Evolutionary conservation across 2,113 vertebrate species (phyloP), one percentile per base, ranked within the genome.

Genomic region (Perca flavescens): DNA sequence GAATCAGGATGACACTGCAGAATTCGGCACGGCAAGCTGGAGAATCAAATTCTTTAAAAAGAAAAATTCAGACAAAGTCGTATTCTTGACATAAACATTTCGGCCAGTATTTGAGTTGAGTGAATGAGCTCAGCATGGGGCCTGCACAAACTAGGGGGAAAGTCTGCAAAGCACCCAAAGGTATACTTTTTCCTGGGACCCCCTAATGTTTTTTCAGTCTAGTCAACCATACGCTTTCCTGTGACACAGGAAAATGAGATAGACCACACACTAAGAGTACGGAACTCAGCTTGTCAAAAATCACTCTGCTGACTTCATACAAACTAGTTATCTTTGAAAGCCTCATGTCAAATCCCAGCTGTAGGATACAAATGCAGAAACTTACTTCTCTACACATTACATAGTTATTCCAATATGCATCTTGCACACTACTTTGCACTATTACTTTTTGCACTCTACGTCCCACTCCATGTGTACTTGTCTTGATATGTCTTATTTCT

Each of bases 51-150:
- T 63, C 25, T 80, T 43, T 22, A 72, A 34, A 82, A 70, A 50
- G 28, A 21, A 63, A 11, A 68, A 69, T 28, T 46, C 16, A 40
- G 25, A 81, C 58, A 84, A 25, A 79, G 47, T 31, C 3, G 17
- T 52, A 47, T 66, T 77, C 50, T 69, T 58, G 19, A 77, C 53
- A 87, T 85, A 14, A 77, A 58, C 84, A 70, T 54, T 54, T 28
- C n/a, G 74, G 81, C 36, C 52, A 43, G 58, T 73, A 53, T 85
- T 82, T 57, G 64, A 82, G 68, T 19, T 70, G 77, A 60, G 60
- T 87, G 86, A 75, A 79, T 82, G 65, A 85, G 78, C 83, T 83
- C 83, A 86, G 82, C 77, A 10, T 77, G 86, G 10, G 63, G 63
- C 49, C 47, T 43, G 25, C 53, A 19, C 56, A 73, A 90, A 80